Evolutionary conservation across 1,140 invertebrate genomes (phyloP), one percentile per base, ranked within the genome.

Genomic region (Diorhabda carinulata): DNA sequence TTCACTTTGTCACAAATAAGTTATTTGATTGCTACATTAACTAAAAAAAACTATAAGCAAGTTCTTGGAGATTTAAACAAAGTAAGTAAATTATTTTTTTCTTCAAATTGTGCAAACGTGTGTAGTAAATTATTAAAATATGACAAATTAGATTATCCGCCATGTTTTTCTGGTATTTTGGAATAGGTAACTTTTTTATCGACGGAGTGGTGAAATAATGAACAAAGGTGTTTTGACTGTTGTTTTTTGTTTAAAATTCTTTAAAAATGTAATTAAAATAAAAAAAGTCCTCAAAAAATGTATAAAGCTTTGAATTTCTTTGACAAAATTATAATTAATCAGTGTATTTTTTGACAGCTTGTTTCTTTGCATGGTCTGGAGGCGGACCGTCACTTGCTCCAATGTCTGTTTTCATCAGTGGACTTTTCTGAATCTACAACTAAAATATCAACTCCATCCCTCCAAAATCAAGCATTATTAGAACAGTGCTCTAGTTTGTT

Each of bases 1-100:
- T 94, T 95, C 92, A 93, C 94, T 88, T 91, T 96, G 90, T 93
- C 93, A 88, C 93, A 97, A 91, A 97, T 97, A 87, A 92, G 90
- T 92, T 93, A 93, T 92, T 92, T 96, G 85, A 92, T 97, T 88
- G 89, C 90, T 84, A 96, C 93, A 89, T 90, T 97, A 86, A 94
- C 88, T 84, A 97, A 96, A 89, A 95, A 95, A 87, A 97, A 96
- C 86, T 94, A 91, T 85, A 93, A 93, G 83, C 89, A 91, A 80
- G 92, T 88, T 82, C 89, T 89, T 83, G 89, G 91, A 84, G 93
- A 95, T 84, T 87, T 92, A 82, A 85, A 85, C 81, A 87, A 89
- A 85, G 92, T 92, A 86, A 74, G 74, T 68, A 60, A 59, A 67
- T n/a, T 45, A 40, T 43, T 43, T 45, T 3, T 3, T 56, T 41